Evolutionary conservation across 2,797 vertebrate species (phyloP).

Genomic region (Streptopelia turtur): DNA sequence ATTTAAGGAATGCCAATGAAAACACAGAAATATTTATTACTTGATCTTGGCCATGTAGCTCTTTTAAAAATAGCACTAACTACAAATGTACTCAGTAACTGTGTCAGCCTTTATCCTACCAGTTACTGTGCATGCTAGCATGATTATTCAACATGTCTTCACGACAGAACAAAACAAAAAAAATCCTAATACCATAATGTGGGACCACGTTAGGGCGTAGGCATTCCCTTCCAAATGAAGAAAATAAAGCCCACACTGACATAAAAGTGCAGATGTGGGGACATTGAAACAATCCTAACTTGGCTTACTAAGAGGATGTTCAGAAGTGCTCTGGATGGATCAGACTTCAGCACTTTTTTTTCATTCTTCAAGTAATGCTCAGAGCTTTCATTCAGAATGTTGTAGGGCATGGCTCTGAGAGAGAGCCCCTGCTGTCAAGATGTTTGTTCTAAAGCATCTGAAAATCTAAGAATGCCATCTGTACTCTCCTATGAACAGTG

Average conservation of each 20-base stretch:
- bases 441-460: neutral
- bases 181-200: neutral
- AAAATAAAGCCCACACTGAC: neutral
- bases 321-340: neutral
- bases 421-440: neutral
- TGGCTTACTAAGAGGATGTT: neutral
- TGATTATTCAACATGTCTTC: neutral
- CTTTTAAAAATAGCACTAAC: constrained; percentile 35
- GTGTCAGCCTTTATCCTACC: constrained; percentile 13
- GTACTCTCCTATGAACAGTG: neutral
- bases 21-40: constrained; percentile 52
- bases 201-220: neutral
- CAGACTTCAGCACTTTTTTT: neutral
- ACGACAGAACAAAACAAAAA: neutral
- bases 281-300: neutral
- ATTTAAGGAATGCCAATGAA: constrained; percentile 5
- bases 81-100: neutral
- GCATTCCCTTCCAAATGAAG: neutral
- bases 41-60: constrained; percentile 13
- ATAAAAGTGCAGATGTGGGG: neutral
- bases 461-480: neutral
- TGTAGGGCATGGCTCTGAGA: neutral
- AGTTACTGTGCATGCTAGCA: neutral
- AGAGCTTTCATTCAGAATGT: neutral
- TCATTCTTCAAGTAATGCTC: neutral